Percentiles rank a stretch among this genome's conserved stretches.
Evolutionary conservation across 2,797 vertebrate genomes (phyloP).

Genomic region (Sebastes cheni): DNA sequence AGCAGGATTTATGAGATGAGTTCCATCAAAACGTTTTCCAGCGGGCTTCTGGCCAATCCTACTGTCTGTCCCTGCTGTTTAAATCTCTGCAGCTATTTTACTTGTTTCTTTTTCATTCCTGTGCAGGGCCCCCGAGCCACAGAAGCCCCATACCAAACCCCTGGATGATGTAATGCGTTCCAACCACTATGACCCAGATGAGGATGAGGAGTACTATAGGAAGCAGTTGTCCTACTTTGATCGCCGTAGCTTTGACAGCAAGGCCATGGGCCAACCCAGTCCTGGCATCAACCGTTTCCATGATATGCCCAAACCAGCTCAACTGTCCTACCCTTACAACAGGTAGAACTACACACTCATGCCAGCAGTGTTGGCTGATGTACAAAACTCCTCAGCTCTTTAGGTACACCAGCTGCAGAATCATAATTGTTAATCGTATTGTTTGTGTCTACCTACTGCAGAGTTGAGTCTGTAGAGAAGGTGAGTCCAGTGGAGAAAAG

Average conservation of each 20-base stretch:
- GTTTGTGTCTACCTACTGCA: constrained; percentile 56
- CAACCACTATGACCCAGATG: constrained; percentile 94
- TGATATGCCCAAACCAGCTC: constrained; percentile 87
- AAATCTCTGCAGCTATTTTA: not conserved
- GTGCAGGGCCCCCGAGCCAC: constrained; percentile 92
- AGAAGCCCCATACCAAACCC: constrained; percentile 91
- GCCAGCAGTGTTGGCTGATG: not conserved
- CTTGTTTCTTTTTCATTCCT: constrained; percentile 9
- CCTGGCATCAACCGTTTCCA: constrained; percentile 86
- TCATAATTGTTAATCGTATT: not conserved
- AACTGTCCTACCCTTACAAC: constrained; percentile 88
- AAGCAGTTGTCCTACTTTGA: constrained; percentile 98
- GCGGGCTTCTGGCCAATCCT: not conserved
- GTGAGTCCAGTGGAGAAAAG: constrained; percentile 89
- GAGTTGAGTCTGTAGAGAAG: constrained; percentile 90
- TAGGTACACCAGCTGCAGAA: not conserved
- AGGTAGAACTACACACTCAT: constrained; percentile 76
- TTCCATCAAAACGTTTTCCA: not conserved
- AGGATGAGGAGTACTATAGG: constrained; percentile 96
- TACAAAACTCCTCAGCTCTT: not conserved
- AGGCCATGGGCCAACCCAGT: constrained; percentile 82
- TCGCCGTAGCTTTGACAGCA: constrained; percentile 93
- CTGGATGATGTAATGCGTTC: constrained; percentile 89
- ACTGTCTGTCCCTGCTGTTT: not conserved
- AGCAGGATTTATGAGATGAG: not conserved